phyloP scores from a whole-genome alignment of 2,888 invertebrate species.

The Atherix ibis region DNA sequence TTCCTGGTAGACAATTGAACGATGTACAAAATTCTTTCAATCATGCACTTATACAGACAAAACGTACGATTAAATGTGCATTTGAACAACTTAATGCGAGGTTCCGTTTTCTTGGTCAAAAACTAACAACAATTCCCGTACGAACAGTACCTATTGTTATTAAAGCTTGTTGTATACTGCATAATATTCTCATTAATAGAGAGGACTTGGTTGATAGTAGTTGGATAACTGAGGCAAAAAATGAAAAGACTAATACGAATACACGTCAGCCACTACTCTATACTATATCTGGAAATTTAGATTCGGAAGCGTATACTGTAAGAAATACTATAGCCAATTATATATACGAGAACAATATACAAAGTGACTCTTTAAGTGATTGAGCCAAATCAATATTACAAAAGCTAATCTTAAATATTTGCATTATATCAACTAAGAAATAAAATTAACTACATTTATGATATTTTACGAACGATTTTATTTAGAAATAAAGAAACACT shows the following conservation, averaged over 20 bases:
- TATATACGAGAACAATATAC: not conserved
- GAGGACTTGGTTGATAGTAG: not conserved
- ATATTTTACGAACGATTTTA: too few species aligned
- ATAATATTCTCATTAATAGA: not conserved
- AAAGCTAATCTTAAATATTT: too few species aligned
- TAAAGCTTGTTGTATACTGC: slow-evolving; percentile 2
- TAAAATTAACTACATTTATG: too few species aligned
- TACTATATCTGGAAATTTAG: not conserved
- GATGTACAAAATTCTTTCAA: not conserved
- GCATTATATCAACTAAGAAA: too few species aligned
- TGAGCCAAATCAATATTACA: too few species aligned
- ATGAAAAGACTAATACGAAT: not conserved
- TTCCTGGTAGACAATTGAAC: not conserved
- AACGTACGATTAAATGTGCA: not conserved
- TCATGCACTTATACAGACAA: not conserved
- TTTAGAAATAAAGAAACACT: too few species aligned
- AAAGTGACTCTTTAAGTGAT: too few species aligned
- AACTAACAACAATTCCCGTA: not conserved
- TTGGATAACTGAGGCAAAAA: not conserved
- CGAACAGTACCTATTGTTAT: not conserved
- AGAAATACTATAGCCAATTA: not conserved
- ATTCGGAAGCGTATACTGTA: not conserved
- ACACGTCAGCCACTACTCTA: not conserved
- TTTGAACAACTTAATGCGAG: slow-evolving; percentile 1
- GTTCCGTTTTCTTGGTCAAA: not conserved